Base-by-base conservation (phyloP, 2,113 vertebrate species). In the Anarrhichthys ocellatus region DNA sequence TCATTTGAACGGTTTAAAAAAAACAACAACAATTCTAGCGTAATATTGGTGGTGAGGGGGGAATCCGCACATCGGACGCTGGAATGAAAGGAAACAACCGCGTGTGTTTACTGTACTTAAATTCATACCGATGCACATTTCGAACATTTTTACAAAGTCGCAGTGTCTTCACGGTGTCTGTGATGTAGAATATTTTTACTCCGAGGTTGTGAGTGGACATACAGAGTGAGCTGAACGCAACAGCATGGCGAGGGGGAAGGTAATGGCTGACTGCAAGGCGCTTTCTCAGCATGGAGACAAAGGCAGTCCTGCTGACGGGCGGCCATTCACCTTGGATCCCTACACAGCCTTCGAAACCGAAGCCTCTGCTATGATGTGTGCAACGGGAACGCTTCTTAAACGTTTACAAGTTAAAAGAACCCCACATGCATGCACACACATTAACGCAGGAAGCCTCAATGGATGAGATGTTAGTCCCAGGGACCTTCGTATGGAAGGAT, bases 201-300 rank as follows among this genome's bases (percentile, higher is more conserved):
- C 27, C 36, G 36, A n/a, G 68, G 18, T 72, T 82, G 62, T 80
- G 27, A 14, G 77, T 71, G 80, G 76, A 75, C 77, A n/a, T 9
- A 42, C 2, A 46, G 58, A 50, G 75, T 42, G 75, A 52, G 17
- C 56, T 75, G 73, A 72, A 87, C 52, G 67, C 82, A 82, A 78
- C 85, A 79, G 91, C 88, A 88, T 91, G 88, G 88, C 78, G 91
- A 89, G 80, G 91, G 84, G 82, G 63, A 83, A 86, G 90, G 87
- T 93, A 95, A 95, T 95, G 95, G 95, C 95, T 94, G 95, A 92
- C 94, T 86, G 92, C 89, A 85, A 86, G 88, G 89, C 92, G 71
- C 83, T 91, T 59, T 88, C 90, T 87, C 88, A 88, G 87, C 85
- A 58, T 76, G 91, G 89, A 96, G 94, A 96, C 95, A 95, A 95